phyloP scores from a whole-genome alignment of 2,797 vertebrate genomes.

The Gallinago stenura region DNA sequence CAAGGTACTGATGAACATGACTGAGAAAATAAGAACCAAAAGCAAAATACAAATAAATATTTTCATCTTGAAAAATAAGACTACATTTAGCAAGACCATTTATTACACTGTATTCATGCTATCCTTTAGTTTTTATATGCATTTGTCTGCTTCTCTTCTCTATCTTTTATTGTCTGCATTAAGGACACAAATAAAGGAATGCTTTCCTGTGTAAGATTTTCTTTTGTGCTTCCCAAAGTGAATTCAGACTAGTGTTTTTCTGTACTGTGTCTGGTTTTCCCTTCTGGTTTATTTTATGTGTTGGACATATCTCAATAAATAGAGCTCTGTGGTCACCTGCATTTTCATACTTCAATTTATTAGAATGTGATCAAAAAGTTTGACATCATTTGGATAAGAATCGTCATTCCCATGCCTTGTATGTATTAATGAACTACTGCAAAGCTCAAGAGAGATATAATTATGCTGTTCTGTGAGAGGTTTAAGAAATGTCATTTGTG shows the following conservation, averaged over 20 bases:
- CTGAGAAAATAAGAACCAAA: neutral
- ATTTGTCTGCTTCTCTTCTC: neutral
- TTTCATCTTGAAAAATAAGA: neutral
- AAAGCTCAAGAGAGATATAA: neutral
- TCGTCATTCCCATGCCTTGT: neutral
- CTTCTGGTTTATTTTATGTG: neutral
- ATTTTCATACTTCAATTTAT: slow-evolving; percentile 5
- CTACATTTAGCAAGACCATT: neutral
- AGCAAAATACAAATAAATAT: neutral
- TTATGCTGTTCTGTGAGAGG: neutral
- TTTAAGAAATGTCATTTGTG: slow-evolving; percentile 14
- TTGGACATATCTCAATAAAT: neutral
- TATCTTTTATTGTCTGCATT: neutral
- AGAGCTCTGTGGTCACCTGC: neutral
- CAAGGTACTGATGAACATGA: neutral
- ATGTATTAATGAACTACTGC: slow-evolving; percentile 2
- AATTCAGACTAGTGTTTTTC: neutral
- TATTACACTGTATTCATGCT: neutral
- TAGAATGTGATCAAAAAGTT: neutral
- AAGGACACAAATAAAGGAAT: neutral
- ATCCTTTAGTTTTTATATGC: neutral
- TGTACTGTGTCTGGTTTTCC: neutral
- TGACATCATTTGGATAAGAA: neutral
- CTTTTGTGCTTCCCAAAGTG: neutral
- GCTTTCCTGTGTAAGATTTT: neutral